phyloP scores from a whole-genome alignment of 1,140 invertebrate species.

The Drosophila lacertosa region DNA sequence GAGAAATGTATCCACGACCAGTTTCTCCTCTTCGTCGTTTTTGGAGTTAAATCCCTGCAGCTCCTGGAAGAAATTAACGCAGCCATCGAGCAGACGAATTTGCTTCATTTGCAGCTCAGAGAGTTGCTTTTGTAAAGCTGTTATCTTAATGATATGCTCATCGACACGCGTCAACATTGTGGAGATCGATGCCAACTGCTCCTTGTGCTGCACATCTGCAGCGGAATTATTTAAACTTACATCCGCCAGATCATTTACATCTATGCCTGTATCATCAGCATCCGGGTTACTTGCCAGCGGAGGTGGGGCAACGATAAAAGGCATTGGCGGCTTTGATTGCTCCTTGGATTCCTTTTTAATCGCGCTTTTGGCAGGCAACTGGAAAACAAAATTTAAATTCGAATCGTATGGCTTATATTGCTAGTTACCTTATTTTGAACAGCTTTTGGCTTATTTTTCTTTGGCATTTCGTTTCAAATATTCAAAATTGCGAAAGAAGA shows the following conservation, averaged over 20 bases:
- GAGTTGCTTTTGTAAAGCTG: conserved; percentile 32
- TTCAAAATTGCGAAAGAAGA: no score
- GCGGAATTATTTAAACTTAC: background rate
- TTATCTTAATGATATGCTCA: conserved; percentile 29
- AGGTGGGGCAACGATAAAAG: background rate
- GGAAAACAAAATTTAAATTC: background rate
- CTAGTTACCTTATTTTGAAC: conserved; percentile 19
- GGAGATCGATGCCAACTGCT: conserved; percentile 27
- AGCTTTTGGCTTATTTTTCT: conserved; percentile 36
- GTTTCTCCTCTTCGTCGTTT: conserved; percentile 9
- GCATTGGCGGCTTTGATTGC: background rate
- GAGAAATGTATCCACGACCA: conserved; percentile 30
- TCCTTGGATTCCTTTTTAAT: background rate
- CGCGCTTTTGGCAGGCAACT: background rate
- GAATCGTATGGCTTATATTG: background rate
- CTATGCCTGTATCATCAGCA: conserved; percentile 1
- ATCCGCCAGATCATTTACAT: background rate
- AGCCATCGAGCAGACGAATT: conserved; percentile 29
- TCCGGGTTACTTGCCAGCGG: background rate
- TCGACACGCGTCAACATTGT: conserved; percentile 36
- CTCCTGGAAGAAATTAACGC: conserved; percentile 39
- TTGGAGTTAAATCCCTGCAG: conserved; percentile 11
- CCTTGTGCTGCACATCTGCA: conserved; percentile 7
- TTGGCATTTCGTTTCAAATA: conserved; percentile 33
- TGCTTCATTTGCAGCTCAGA: conserved; percentile 36